A percentile compares a stretch with the other conserved stretches of the same genome.
These are phyloP conservation scores for Acomys russatus DNA, from an alignment of 2,797 vertebrate species.

Conservation along the genomic window DNA sequence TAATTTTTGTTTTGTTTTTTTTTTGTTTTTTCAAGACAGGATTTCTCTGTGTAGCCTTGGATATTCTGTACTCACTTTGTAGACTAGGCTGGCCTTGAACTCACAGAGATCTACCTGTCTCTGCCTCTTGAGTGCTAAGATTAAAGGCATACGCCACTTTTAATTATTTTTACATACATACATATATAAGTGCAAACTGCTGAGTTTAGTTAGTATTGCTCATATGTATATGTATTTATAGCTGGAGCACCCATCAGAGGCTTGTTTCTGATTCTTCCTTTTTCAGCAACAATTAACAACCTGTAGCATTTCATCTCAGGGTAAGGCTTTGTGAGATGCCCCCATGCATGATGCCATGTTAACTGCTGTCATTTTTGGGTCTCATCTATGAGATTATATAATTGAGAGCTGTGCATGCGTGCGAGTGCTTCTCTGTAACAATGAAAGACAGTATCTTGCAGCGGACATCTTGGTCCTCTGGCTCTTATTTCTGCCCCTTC, in stretches of 20 bases:
- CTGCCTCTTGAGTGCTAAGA: too few species aligned
- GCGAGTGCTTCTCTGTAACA: background rate
- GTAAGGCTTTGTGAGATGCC: background rate
- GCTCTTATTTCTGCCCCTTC: background rate
- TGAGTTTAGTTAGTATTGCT: background rate
- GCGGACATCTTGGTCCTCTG: background rate
- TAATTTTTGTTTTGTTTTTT: too few species aligned
- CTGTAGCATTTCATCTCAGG: background rate
- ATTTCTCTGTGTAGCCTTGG: too few species aligned
- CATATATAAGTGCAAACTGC: background rate
- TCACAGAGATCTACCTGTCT: too few species aligned
- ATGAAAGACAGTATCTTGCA: background rate
- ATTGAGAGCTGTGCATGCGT: background rate
- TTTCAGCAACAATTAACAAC: background rate
- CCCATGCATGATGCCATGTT: background rate
- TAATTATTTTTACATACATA: too few species aligned
- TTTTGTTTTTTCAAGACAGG: too few species aligned
- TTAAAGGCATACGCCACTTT: too few species aligned
- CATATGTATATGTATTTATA: background rate
- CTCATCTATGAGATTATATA: background rate
- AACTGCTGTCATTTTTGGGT: background rate
- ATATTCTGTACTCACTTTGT: too few species aligned
- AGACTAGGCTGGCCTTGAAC: too few species aligned
- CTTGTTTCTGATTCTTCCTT: background rate
- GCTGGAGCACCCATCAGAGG: background rate